Conservation (phyloP, 2,888 invertebrate species). For the Cantharis lateralis region DNA sequence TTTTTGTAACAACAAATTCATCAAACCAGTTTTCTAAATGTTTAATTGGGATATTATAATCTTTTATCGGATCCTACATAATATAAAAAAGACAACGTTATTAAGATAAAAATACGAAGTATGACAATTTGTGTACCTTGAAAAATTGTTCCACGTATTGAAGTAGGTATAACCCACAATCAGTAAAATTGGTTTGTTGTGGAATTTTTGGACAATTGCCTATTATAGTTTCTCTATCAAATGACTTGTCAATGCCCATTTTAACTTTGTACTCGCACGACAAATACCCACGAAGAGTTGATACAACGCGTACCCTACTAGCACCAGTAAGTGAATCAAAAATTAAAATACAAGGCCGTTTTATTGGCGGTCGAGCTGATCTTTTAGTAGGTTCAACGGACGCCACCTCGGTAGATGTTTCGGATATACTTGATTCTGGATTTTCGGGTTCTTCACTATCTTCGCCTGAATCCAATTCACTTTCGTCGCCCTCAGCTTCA, state of each 20-base stretch:
- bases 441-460: conserved; percentile 54
- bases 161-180: conserved; percentile 93
- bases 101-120: neutral
- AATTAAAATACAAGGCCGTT: conserved; percentile 83
- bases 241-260: conserved; percentile 65
- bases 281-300: conserved; percentile 88
- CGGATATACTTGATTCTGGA: conserved; percentile 30
- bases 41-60: conserved; percentile 83
- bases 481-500: conserved; percentile 76
- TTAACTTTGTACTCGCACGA: conserved; percentile 84
- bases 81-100: neutral
- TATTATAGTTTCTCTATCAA: conserved; percentile 82
- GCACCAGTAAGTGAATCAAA: conserved; percentile 92
- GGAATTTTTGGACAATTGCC: conserved; percentile 90
- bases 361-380: neutral
- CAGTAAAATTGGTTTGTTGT: conserved; percentile 96
- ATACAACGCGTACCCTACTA: conserved; percentile 81
- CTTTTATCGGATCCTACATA: conserved; percentile 75
- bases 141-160: conserved; percentile 98
- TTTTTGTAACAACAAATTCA: conserved; percentile 78
- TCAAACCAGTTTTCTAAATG: conserved; percentile 86
- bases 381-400: neutral
- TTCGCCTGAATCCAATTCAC: conserved; percentile 64
- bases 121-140: conserved; percentile 61
- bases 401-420: neutral